Percentiles rank a stretch among this genome's conserved stretches.
phyloP scores from a whole-genome alignment of 2,888 invertebrate species.

The Tromatobia lineatoria region DNA sequence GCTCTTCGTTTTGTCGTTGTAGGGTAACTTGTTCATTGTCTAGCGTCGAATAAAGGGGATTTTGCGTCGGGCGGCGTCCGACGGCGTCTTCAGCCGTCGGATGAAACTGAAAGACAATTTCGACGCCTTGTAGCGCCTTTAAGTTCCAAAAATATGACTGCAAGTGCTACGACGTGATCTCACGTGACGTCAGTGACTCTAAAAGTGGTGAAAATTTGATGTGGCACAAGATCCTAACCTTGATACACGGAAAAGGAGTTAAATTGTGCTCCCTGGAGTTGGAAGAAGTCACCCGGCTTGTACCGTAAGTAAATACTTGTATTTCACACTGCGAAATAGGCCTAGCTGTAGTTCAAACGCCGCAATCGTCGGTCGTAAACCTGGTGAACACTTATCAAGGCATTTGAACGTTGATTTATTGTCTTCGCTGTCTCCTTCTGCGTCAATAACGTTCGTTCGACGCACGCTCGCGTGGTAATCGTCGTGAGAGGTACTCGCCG shows the following conservation, averaged over 20 bases:
- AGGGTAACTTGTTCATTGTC: not conserved
- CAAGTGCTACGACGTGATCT: not conserved
- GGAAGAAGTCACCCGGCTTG: not conserved
- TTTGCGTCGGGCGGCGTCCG: not conserved
- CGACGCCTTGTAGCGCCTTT: not conserved
- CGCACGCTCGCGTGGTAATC: slow-evolving; percentile 60
- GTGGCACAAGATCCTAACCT: not conserved
- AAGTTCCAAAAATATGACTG: not conserved
- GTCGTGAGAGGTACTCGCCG: slow-evolving; percentile 51
- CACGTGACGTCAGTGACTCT: not conserved
- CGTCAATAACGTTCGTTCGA: slow-evolving; percentile 33
- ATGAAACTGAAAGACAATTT: not conserved
- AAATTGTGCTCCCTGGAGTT: not conserved
- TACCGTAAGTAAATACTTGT: slow-evolving; percentile 48
- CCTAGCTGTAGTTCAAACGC: slow-evolving; percentile 14
- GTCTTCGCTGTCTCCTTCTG: slow-evolving; percentile 17
- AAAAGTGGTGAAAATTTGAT: slow-evolving; percentile 5
- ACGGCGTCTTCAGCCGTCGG: slow-evolving; percentile 31
- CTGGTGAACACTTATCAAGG: slow-evolving; percentile 60
- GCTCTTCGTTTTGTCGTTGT: not conserved
- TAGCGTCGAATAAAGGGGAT: not conserved
- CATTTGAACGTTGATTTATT: slow-evolving; percentile 59
- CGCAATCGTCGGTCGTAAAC: slow-evolving; percentile 45
- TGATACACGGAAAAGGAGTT: not conserved
- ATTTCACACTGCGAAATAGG: slow-evolving; percentile 32